Base-by-base conservation (phyloP, 2,888 invertebrate species). In the Tiphia femorata region DNA sequence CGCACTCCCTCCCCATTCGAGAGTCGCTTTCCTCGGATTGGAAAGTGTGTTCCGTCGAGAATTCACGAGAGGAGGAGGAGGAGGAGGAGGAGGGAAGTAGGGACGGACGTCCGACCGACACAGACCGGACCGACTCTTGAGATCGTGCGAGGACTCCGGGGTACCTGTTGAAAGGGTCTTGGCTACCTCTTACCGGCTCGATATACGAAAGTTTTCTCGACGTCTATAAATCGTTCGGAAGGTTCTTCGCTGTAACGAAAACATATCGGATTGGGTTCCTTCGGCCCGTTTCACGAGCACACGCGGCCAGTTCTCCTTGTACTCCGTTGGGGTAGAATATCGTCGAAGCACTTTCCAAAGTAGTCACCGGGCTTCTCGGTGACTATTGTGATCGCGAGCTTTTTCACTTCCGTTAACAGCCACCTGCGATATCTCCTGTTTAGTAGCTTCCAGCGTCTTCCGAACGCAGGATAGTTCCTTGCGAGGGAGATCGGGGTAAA, bases 281-380 rank as follows among this genome's bases (percentile, higher is more conserved):
- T n/a, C n/a, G 81, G 80, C 80, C 78, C 73, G 78, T 81, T 81
- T 79, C 79, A 75, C 73, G 74, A 79, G 80, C n/a, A n/a, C n/a
- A n/a, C n/a, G n/a, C n/a, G n/a, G n/a, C n/a, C n/a, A n/a, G n/a
- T n/a, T n/a, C n/a, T n/a, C n/a, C n/a, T n/a, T n/a, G n/a, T n/a
- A n/a, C n/a, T n/a, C n/a, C n/a, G n/a, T n/a, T n/a, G n/a, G n/a
- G n/a, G n/a, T n/a, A n/a, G n/a, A n/a, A n/a, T n/a, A n/a, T n/a
- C n/a, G n/a, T n/a, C n/a, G n/a, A n/a, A n/a, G n/a, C n/a, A n/a
- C n/a, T n/a, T n/a, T n/a, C n/a, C n/a, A n/a, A n/a, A n/a, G n/a
- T n/a, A n/a, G n/a, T n/a, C n/a, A n/a, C n/a, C n/a, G n/a, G n/a
- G n/a, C n/a, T n/a, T n/a, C n/a, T n/a, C n/a, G n/a, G n/a, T n/a